These are phyloP conservation scores for Himantopus leucocephalus DNA, from an alignment of 2,113 vertebrate genomes.

Conservation along the genomic window DNA sequence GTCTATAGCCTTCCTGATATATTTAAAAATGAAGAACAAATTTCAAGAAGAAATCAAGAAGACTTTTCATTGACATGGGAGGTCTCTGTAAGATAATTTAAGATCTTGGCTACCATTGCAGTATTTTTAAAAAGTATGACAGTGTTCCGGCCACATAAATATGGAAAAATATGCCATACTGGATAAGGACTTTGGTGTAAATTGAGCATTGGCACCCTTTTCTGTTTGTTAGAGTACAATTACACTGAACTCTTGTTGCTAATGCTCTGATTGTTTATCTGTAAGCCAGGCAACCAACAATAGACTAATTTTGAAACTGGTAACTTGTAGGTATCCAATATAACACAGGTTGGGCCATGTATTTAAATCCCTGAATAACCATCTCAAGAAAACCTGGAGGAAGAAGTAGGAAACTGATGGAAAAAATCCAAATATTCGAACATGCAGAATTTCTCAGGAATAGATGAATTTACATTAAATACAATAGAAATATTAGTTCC, in stretches of 20 bases:
- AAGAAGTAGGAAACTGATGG: neutral
- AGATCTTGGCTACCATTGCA: neutral
- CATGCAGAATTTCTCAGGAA: neutral
- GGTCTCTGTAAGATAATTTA: neutral
- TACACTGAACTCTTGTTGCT: neutral
- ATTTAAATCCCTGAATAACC: neutral
- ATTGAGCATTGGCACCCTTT: neutral
- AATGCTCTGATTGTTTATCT: neutral
- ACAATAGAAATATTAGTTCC: neutral
- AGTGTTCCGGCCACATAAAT: neutral
- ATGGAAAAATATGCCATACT: neutral
- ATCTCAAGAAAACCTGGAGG: neutral
- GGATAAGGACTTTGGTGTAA: neutral
- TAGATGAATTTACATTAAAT: neutral
- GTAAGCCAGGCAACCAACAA: neutral
- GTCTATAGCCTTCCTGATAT: neutral
- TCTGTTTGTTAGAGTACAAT: neutral
- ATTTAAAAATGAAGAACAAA: neutral
- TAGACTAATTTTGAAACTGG: neutral
- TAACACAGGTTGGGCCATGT: neutral
- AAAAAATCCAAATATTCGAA: neutral
- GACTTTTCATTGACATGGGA: neutral
- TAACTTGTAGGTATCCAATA: neutral
- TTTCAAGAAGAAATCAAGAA: neutral
- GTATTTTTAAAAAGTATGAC: neutral